A percentile compares a stretch with the other conserved stretches of the same genome.
phyloP scores from a whole-genome alignment of 2,797 vertebrate genomes.

The Ateles fusciceps region DNA sequence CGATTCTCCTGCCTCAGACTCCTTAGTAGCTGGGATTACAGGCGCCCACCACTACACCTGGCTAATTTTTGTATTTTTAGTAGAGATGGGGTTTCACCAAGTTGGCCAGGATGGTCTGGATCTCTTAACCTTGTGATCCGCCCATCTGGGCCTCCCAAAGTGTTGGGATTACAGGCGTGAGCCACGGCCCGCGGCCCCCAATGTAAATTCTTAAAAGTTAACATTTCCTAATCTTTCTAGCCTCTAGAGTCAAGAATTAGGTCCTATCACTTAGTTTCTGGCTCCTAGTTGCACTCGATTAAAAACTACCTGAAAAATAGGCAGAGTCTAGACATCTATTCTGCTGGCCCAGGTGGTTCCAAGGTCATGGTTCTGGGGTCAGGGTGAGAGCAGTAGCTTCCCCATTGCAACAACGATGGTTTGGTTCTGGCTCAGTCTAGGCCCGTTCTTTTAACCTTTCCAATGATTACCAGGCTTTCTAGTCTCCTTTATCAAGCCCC shows the following conservation, averaged over 20 bases:
- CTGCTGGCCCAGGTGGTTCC: background rate
- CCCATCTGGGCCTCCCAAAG: no score
- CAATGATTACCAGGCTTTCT: background rate
- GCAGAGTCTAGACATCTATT: background rate
- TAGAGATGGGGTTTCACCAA: no score
- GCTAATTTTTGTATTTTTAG: no score
- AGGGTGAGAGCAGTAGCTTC: background rate
- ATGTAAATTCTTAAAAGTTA: slow-evolving; percentile 6
- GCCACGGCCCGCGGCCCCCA: no score
- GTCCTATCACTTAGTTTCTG: background rate
- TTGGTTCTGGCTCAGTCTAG: background rate
- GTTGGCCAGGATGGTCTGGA: no score
- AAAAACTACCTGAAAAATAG: background rate
- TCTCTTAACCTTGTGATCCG: no score
- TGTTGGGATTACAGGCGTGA: no score
- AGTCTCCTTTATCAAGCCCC: background rate
- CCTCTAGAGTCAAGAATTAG: background rate
- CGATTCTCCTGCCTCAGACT: no score
- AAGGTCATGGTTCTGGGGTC: background rate
- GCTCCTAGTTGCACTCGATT: background rate
- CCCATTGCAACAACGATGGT: background rate
- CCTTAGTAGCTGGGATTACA: no score
- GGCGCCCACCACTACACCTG: no score
- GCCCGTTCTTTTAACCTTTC: background rate
- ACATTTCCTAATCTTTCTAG: background rate